A percentile compares a stretch with the other conserved stretches of the same genome.
Conservation (phyloP, 30 jellyfish, hydroid and myxozoan genomes). For the Turritopsis rubra region DNA sequence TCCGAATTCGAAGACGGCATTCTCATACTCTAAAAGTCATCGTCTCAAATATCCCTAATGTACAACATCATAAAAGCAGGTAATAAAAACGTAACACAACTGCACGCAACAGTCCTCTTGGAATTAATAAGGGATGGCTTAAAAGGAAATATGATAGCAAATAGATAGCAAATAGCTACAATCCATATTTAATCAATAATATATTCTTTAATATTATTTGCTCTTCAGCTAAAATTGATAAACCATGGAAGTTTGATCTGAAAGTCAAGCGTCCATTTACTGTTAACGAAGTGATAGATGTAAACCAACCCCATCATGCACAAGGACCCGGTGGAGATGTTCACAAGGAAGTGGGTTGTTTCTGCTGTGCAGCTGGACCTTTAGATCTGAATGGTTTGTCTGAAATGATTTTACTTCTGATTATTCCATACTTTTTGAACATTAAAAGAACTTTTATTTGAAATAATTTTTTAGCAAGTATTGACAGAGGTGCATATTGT, state of each 20-base stretch:
- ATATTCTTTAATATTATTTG: background rate
- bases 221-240: conserved; percentile 29
- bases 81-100: no score
- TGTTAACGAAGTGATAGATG: conserved; percentile 27
- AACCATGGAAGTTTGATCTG: conserved; percentile 33
- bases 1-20: no score
- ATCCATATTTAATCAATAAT: no score
- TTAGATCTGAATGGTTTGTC: conserved; percentile 30
- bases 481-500: conserved; percentile 26
- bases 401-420: background rate
- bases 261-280: conserved; percentile 29
- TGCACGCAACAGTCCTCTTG: no score
- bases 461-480: background rate
- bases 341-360: conserved; percentile 35
- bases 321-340: conserved; percentile 32
- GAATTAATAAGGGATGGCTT: no score
- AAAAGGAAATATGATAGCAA: no score
- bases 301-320: conserved; percentile 18
- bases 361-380: conserved; percentile 45
- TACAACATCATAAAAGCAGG: no score
- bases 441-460: background rate
- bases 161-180: no score
- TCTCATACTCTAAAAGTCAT: no score
- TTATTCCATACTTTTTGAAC: background rate
- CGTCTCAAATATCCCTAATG: no score